phyloP scores from a whole-genome alignment of 2,797 vertebrate genomes.

The Sebastes kiyomatsui region DNA sequence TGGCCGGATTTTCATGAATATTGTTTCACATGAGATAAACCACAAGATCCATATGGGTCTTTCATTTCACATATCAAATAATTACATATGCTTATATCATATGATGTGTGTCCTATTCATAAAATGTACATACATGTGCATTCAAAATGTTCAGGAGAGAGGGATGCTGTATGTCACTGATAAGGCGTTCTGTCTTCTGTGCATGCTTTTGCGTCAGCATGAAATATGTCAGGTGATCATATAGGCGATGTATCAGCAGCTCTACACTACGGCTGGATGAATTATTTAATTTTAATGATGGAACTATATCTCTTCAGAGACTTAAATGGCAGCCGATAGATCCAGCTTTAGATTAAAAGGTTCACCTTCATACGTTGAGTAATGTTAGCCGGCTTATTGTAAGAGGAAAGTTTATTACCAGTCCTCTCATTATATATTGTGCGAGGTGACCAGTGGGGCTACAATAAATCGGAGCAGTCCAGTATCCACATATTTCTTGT shows the following conservation, averaged over 20 bases:
- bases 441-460: background rate
- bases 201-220: background rate
- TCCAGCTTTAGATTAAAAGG: slow-evolving; percentile 8
- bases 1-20: background rate
- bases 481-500: background rate
- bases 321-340: slow-evolving; percentile 7
- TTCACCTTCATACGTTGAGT: slow-evolving; percentile 3
- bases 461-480: slow-evolving; percentile 13
- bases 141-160: background rate
- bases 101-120: background rate
- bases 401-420: background rate
- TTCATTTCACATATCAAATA: background rate
- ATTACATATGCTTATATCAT: background rate
- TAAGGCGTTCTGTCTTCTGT: background rate
- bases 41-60: background rate
- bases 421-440: slow-evolving; percentile 9
- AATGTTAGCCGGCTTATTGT: slow-evolving; percentile 1
- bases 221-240: background rate
- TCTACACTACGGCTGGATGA: background rate
- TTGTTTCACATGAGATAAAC: background rate
- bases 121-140: background rate
- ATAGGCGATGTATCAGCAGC: background rate
- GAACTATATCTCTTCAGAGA: background rate
- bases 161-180: background rate
- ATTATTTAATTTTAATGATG: slow-evolving; percentile 18